Percentiles rank a stretch among this genome's conserved stretches.
Evolutionary conservation across 2,113 vertebrate genomes (phyloP).

Genomic region (Cathartes aura): DNA sequence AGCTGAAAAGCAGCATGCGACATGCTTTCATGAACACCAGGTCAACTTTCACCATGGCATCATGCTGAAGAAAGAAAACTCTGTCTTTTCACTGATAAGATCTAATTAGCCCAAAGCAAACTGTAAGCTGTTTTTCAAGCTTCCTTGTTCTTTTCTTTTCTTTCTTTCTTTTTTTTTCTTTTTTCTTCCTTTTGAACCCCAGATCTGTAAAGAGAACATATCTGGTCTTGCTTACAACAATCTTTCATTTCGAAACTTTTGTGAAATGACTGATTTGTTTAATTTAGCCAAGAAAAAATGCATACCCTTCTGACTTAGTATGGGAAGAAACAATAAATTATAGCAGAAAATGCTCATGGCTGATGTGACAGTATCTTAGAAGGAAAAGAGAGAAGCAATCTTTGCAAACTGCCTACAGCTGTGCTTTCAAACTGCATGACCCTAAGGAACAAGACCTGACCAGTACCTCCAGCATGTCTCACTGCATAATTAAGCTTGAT

Average conservation of each 20-base stretch:
- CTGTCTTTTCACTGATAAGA: conserved; percentile 42
- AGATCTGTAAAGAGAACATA: conserved; percentile 25
- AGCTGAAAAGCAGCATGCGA: background rate
- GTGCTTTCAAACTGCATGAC: background rate
- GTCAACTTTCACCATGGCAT: background rate
- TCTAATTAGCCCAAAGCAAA: conserved; percentile 57
- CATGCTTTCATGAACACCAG: background rate
- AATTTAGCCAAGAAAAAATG: conserved; percentile 23
- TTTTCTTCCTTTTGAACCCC: background rate
- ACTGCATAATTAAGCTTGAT: conserved; percentile 3
- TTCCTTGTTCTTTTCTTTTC: background rate
- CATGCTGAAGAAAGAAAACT: conserved; percentile 17
- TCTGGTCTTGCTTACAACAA: conserved; percentile 63
- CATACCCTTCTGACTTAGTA: conserved; percentile 2
- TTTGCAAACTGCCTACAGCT: conserved; percentile 18
- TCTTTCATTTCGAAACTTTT: conserved; percentile 26
- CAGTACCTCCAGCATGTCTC: conserved; percentile 13
- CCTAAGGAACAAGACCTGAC: conserved; percentile 51
- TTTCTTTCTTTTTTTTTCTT: background rate
- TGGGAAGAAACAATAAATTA: conserved; percentile 44
- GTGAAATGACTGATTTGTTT: conserved; percentile 53
- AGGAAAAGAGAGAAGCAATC: background rate
- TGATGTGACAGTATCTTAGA: conserved; percentile 32
- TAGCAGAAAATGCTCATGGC: background rate
- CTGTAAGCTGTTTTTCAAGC: conserved; percentile 32